A percentile compares a stretch with the other conserved stretches of the same genome.
Evolutionary conservation across 2,113 vertebrate species (phyloP).

Genomic region (Dasyurus viverrinus): DNA sequence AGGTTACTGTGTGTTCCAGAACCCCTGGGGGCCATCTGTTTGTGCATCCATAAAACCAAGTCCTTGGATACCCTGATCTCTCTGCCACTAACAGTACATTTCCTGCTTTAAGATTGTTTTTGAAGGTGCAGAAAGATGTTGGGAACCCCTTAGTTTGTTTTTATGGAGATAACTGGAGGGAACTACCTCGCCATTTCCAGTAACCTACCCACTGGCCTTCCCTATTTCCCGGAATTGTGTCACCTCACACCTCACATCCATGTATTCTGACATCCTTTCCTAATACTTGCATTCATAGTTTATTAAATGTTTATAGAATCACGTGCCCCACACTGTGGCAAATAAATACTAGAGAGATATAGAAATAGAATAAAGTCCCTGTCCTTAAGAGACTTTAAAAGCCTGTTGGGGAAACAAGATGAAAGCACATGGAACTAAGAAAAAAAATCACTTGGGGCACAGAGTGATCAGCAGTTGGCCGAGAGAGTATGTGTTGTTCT

Average conservation of each 20-base stretch:
- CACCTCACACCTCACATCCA: neutral
- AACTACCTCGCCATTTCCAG: neutral
- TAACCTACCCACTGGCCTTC: neutral
- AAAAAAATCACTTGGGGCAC: neutral
- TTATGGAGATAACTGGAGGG: neutral
- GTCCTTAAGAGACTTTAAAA: neutral
- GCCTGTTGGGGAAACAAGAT: neutral
- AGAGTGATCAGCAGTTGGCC: neutral
- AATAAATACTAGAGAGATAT: too few species aligned
- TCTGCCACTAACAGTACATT: neutral
- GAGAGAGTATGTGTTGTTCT: neutral
- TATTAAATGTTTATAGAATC: neutral
- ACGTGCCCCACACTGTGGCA: neutral
- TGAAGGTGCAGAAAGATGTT: neutral
- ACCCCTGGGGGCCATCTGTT: neutral
- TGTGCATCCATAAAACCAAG: neutral
- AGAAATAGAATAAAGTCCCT: neutral
- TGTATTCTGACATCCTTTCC: neutral
- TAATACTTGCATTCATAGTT: neutral
- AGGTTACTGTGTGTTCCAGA: neutral
- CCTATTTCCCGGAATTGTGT: neutral
- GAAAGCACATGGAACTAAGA: neutral
- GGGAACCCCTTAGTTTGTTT: neutral
- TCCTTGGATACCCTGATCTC: neutral
- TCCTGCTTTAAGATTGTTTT: neutral